These are phyloP conservation scores for Drosophila affinis DNA, from an alignment of 2,888 invertebrate species.

Conservation along the genomic window DNA sequence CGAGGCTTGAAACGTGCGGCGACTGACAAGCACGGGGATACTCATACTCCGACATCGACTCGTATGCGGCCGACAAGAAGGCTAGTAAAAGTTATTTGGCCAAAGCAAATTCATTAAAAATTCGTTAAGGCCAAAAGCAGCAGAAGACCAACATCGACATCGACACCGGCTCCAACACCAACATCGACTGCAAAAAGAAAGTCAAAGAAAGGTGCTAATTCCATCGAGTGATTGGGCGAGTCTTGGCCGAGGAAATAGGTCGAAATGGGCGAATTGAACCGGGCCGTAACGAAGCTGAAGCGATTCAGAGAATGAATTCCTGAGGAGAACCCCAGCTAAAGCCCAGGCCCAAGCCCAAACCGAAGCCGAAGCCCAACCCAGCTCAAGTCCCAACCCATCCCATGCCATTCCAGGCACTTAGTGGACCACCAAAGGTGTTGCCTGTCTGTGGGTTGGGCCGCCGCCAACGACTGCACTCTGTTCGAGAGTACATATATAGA, in stretches of 20 bases:
- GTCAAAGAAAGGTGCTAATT: conserved; percentile 77
- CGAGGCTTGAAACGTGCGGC: conserved; percentile 35
- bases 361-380: neutral
- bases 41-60: conserved; percentile 3
- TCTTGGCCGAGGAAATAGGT: conserved; percentile 57
- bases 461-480: conserved; percentile 2
- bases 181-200: conserved; percentile 65
- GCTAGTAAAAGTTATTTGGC: conserved; percentile 74
- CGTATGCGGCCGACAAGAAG: neutral
- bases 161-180: neutral
- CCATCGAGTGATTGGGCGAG: conserved; percentile 58
- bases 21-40: conserved; percentile 23
- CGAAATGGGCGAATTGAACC: conserved; percentile 41
- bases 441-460: conserved; percentile 32
- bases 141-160: neutral
- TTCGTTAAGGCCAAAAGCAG: conserved; percentile 59
- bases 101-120: conserved; percentile 71
- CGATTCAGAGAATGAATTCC: neutral
- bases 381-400: conserved; percentile 27
- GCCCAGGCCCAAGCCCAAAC: conserved; percentile 3
- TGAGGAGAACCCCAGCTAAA: conserved; percentile 7
- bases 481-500: conserved; percentile 13
- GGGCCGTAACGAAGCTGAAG: neutral
- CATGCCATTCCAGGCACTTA: conserved; percentile 40
- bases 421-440: conserved; percentile 46